phyloP scores from a whole-genome alignment of 1,140 invertebrate genomes.

The Zaprionus inermis region DNA sequence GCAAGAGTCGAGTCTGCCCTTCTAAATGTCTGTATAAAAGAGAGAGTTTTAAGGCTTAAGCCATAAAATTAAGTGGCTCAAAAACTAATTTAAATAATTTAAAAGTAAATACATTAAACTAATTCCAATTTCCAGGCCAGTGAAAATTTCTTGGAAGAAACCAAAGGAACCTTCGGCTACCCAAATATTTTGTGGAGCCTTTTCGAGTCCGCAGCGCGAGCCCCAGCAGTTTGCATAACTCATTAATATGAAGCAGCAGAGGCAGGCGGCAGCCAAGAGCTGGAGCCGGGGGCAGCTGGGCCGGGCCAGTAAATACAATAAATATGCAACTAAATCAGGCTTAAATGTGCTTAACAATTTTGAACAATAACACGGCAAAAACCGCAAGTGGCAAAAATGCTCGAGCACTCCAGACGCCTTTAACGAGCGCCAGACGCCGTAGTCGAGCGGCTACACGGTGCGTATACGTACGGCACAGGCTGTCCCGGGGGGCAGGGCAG shows the following conservation, averaged over 20 bases:
- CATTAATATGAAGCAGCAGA: slow-evolving; percentile 62
- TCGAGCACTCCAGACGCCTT: slow-evolving; percentile 61
- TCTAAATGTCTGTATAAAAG: too few species aligned
- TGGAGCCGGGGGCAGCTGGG: neutral
- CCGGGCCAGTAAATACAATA: slow-evolving; percentile 63
- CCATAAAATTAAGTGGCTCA: too few species aligned
- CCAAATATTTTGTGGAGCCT: slow-evolving; percentile 16
- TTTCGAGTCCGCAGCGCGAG: slow-evolving; percentile 3
- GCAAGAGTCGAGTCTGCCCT: too few species aligned
- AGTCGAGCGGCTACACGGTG: slow-evolving; percentile 14
- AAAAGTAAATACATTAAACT: neutral
- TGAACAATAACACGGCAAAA: slow-evolving; percentile 73
- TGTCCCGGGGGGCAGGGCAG: neutral
- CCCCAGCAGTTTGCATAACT: slow-evolving; percentile 71
- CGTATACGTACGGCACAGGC: neutral
- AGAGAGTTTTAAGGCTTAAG: too few species aligned
- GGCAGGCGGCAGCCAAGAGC: neutral
- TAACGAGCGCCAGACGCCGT: slow-evolving; percentile 54
- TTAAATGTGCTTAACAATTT: slow-evolving; percentile 82
- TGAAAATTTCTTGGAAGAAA: too few species aligned
- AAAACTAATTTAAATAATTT: too few species aligned
- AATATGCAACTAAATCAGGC: slow-evolving; percentile 82
- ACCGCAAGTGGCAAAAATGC: slow-evolving; percentile 75
- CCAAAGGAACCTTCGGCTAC: too few species aligned
- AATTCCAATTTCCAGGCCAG: neutral